These are phyloP conservation scores for Myiotriccus ornatus DNA, from an alignment of 2,797 vertebrate genomes.

Conservation along the genomic window DNA sequence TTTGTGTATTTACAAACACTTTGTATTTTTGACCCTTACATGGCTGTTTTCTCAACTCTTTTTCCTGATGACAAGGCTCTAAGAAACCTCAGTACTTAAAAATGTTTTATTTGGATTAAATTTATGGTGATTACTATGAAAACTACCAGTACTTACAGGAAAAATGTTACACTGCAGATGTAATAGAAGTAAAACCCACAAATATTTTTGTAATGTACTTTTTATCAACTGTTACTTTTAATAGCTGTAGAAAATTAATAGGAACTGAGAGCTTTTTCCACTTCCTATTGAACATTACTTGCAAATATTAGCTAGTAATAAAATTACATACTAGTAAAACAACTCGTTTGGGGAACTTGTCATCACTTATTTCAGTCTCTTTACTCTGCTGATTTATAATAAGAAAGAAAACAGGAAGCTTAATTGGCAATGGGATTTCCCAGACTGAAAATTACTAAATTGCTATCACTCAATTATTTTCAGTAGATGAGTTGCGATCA, in stretches of 20 bases:
- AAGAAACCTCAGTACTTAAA: background rate
- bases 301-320: slow-evolving; percentile 34
- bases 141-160: background rate
- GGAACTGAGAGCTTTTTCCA: background rate
- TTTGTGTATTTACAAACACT: background rate
- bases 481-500: background rate
- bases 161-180: background rate
- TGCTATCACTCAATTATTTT: slow-evolving; percentile 30
- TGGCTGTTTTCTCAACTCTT: background rate
- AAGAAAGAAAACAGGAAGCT: slow-evolving; percentile 22
- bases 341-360: background rate
- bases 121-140: background rate
- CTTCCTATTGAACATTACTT: background rate
- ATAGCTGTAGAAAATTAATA: background rate
- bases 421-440: slow-evolving; percentile 14
- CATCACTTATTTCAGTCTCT: background rate
- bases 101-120: background rate
- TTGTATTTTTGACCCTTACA: background rate
- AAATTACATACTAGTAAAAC: background rate
- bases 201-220: background rate
- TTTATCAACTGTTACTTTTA: background rate
- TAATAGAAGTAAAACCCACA: background rate
- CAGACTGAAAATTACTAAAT: background rate
- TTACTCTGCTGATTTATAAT: background rate
- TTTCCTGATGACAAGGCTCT: background rate